These are phyloP conservation scores for Osmerus mordax DNA, from an alignment of 2,113 vertebrate genomes.

Conservation along the genomic window DNA sequence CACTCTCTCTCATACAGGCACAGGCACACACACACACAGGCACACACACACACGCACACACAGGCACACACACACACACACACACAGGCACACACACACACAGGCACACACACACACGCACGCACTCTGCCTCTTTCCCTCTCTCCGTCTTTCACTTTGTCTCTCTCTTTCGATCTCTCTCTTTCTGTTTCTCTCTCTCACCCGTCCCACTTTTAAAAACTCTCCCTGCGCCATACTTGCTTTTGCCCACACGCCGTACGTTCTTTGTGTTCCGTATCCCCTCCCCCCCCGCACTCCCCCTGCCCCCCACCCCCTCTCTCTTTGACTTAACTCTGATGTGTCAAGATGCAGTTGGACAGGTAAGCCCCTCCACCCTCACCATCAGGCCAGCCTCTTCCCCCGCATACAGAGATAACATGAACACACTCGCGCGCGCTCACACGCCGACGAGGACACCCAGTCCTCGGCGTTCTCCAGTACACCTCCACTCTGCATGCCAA, in stretches of 20 bases:
- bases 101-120: background rate
- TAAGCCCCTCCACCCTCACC: conserved; percentile 8
- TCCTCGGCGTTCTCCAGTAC: conserved; percentile 10
- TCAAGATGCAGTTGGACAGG: conserved; percentile 30
- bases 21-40: background rate
- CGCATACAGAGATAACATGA: conserved; percentile 2
- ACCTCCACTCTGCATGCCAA: background rate
- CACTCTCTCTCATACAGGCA: background rate
- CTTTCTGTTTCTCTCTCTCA: background rate
- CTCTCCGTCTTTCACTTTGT: conserved; percentile 12
- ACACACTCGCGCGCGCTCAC: conserved; percentile 31
- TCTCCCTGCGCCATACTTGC: background rate
- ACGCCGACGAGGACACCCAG: conserved; percentile 14
- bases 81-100: conserved; percentile 1
- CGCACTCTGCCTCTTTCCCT: conserved; percentile 7
- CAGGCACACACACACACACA: background rate
- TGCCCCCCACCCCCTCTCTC: background rate
- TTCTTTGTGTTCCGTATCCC: background rate
- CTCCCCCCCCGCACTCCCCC: background rate
- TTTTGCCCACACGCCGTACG: background rate
- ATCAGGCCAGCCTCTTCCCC: background rate
- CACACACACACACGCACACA: background rate
- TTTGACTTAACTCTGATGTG: conserved; percentile 8
- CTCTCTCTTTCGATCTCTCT: background rate
- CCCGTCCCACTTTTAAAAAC: background rate